phyloP scores from a whole-genome alignment of 2,797 vertebrate genomes.

The Crenuchus spilurus region DNA sequence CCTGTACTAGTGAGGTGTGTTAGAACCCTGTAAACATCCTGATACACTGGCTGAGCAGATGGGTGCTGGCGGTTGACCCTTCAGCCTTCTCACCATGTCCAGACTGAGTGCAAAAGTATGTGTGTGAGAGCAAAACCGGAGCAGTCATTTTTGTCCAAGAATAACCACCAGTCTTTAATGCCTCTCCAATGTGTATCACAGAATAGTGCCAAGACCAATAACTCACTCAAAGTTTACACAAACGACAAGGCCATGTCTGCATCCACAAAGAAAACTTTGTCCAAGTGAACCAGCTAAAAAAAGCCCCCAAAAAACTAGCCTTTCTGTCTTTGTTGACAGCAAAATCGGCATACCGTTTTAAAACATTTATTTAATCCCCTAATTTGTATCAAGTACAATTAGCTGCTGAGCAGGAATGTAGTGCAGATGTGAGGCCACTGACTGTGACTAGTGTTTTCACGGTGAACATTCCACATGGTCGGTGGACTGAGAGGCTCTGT shows the following conservation, averaged over 20 bases:
- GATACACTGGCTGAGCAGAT: neutral
- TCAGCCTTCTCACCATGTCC: neutral
- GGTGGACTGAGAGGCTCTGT: neutral
- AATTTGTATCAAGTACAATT: slow-evolving; percentile 54
- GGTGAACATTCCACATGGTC: neutral
- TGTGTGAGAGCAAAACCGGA: neutral
- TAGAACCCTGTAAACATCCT: neutral
- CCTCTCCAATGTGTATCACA: slow-evolving; percentile 10
- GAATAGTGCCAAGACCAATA: slow-evolving; percentile 38
- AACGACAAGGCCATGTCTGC: slow-evolving; percentile 38
- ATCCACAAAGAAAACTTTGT: slow-evolving; percentile 44
- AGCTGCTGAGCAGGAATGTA: slow-evolving; percentile 40
- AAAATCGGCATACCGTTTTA: slow-evolving; percentile 39
- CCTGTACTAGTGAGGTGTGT: neutral
- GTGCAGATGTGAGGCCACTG: slow-evolving; percentile 48
- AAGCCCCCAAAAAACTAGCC: slow-evolving; percentile 20
- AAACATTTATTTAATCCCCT: slow-evolving; percentile 54
- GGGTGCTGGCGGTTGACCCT: neutral
- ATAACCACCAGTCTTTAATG: slow-evolving; percentile 20
- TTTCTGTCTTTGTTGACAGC: slow-evolving; percentile 37
- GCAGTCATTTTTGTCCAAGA: slow-evolving; percentile 34
- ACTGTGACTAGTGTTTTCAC: neutral
- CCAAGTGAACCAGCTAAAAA: neutral
- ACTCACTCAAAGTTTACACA: slow-evolving; percentile 1
- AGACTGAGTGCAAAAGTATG: neutral